A percentile compares a stretch with the other conserved stretches of the same genome.
phyloP scores from a whole-genome alignment of 2,797 vertebrate genomes.

The Cirrhinus molitorella region DNA sequence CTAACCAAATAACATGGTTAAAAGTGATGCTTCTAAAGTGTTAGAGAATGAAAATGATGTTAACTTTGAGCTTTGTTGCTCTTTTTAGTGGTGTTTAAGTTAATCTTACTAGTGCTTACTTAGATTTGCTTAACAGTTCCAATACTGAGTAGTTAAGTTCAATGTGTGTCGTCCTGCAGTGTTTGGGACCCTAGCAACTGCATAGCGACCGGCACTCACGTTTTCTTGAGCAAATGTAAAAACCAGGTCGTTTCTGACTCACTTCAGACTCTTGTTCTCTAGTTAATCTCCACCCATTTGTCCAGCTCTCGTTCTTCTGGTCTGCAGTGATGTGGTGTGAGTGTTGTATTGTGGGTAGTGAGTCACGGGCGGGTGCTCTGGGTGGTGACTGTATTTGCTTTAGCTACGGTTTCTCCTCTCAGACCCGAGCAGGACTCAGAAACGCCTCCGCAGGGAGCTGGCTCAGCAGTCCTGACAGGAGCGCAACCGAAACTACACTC shows the following conservation, averaged over 20 bases:
- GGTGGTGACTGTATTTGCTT: slow-evolving; percentile 74
- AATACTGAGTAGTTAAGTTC: not conserved
- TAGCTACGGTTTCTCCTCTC: slow-evolving; percentile 78
- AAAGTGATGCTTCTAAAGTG: not conserved
- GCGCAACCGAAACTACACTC: not conserved
- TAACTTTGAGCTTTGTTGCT: not conserved
- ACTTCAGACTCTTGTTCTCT: not conserved
- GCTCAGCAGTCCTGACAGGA: slow-evolving; percentile 69
- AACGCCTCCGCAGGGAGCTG: slow-evolving; percentile 73
- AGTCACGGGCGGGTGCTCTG: slow-evolving; percentile 33
- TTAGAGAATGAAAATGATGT: not conserved
- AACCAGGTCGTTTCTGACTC: not conserved
- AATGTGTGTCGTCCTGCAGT: not conserved
- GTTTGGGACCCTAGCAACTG: not conserved
- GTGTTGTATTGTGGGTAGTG: slow-evolving; percentile 21
- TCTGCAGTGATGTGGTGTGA: slow-evolving; percentile 3
- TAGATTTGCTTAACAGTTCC: not conserved
- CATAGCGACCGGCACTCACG: not conserved
- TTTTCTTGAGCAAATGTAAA: not conserved
- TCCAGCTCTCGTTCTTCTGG: slow-evolving; percentile 9
- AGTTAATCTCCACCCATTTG: slow-evolving; percentile 4
- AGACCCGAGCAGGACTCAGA: slow-evolving; percentile 72
- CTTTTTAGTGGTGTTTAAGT: not conserved
- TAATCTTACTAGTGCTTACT: not conserved
- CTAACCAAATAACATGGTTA: too few species aligned